A percentile compares a stretch with the other conserved stretches of the same genome.
Evolutionary conservation across 2,888 invertebrate genomes (phyloP).

Genomic region (Lochmaea capreae): DNA sequence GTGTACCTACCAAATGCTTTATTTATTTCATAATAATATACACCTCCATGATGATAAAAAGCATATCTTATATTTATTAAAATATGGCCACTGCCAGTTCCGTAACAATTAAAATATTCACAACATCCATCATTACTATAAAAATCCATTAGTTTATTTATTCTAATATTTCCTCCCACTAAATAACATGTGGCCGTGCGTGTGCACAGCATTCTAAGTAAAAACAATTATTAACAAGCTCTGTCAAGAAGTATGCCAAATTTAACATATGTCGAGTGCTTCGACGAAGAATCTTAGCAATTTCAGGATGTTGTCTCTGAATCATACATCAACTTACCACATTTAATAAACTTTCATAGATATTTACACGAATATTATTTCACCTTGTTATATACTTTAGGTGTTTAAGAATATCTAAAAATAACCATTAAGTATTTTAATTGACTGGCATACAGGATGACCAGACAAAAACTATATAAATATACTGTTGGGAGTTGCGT

Average conservation of each 20-base stretch:
- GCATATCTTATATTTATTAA: background rate
- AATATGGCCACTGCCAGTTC: conserved; percentile 1
- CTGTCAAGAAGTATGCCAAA: conserved; percentile 46
- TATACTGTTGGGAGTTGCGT: background rate
- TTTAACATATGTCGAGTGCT: conserved; percentile 48
- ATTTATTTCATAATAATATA: background rate
- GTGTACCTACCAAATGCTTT: background rate
- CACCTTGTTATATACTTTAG: conserved; percentile 4
- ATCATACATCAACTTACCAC: conserved; percentile 25
- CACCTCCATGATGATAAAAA: background rate
- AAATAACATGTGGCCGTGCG: conserved; percentile 9
- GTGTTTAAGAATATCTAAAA: conserved; percentile 18
- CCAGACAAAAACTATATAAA: background rate
- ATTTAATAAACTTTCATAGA: conserved; percentile 29
- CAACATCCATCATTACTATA: conserved; percentile 6
- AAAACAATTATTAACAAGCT: conserved; percentile 19
- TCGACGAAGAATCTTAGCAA: conserved; percentile 46
- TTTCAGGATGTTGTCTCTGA: conserved; percentile 47
- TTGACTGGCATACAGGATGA: background rate
- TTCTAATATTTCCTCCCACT: conserved; percentile 9
- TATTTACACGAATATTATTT: conserved; percentile 22
- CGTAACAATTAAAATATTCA: background rate
- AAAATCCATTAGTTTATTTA: conserved; percentile 7
- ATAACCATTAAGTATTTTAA: background rate
- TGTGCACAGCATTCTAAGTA: conserved; percentile 1